Percentiles rank a stretch among this genome's conserved stretches.
Evolutionary conservation across 2,113 vertebrate species (phyloP).

Genomic region (Antigone vipio): DNA sequence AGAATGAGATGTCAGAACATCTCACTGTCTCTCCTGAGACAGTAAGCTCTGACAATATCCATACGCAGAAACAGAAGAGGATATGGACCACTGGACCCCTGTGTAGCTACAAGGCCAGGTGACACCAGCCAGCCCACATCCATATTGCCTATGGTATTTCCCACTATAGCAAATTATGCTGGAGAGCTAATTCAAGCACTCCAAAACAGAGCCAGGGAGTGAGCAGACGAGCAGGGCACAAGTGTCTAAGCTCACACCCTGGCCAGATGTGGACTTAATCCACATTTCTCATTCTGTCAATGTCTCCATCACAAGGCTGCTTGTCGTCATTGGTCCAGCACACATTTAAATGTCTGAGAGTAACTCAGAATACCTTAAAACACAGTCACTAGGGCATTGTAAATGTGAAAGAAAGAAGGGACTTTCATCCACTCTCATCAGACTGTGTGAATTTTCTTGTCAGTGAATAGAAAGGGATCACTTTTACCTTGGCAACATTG

Average conservation of each 20-base stretch:
- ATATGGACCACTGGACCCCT: not conserved
- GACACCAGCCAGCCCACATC: not conserved
- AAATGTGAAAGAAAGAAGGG: not conserved
- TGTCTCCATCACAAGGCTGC: not conserved
- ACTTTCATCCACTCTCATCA: not conserved
- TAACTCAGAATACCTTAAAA: not conserved
- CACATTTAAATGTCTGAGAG: not conserved
- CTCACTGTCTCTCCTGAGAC: not conserved
- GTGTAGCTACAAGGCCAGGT: not conserved
- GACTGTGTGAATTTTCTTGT: not conserved
- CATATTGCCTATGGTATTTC: not conserved
- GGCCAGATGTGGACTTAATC: not conserved
- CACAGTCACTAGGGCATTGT: not conserved
- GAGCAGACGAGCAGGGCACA: not conserved
- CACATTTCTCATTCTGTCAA: not conserved
- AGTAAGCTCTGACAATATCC: not conserved
- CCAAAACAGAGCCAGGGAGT: not conserved
- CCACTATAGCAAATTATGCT: not conserved
- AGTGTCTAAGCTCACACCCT: not conserved
- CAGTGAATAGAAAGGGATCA: not conserved
- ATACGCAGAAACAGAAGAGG: not conserved
- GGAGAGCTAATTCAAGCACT: not conserved
- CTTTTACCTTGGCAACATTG: not conserved
- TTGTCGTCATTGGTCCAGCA: not conserved
- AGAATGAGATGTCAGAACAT: fast-evolving